phyloP scores from a whole-genome alignment of 2,113 vertebrate genomes.

The Gasterosteus nipponicus region DNA sequence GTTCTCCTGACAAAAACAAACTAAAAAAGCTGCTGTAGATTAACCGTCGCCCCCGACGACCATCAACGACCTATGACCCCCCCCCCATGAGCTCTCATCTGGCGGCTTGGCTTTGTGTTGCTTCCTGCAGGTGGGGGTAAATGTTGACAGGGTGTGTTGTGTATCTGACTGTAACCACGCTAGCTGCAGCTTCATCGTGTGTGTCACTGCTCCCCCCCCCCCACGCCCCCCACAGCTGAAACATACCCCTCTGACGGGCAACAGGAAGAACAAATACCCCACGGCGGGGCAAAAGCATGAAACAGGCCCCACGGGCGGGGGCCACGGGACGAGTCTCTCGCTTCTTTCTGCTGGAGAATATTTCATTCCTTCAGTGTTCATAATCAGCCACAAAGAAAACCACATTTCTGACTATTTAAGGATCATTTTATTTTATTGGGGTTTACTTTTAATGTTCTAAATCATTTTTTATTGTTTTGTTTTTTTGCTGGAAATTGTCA shows the following conservation, averaged over 20 bases:
- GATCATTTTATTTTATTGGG: no score
- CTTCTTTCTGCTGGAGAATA: no score
- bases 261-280: background rate
- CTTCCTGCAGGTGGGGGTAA: constrained; percentile 28
- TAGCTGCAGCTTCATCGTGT: constrained; percentile 55
- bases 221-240: background rate
- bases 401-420: no score
- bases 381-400: no score
- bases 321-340: no score
- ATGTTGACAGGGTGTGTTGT: constrained; percentile 46
- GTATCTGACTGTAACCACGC: constrained; percentile 61
- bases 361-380: no score
- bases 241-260: constrained; percentile 31
- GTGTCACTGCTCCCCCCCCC: constrained; percentile 50
- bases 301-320: background rate
- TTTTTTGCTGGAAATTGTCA: background rate
- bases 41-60: background rate
- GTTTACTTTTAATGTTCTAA: background rate
- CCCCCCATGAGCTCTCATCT: background rate
- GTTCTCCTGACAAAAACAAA: no score
- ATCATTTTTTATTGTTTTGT: background rate
- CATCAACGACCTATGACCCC: background rate
- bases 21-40: constrained; percentile 34
- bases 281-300: background rate
- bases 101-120: constrained; percentile 20